Evolutionary conservation across 2,888 invertebrate genomes (phyloP).

Genomic region (Protodeltote pygarga): DNA sequence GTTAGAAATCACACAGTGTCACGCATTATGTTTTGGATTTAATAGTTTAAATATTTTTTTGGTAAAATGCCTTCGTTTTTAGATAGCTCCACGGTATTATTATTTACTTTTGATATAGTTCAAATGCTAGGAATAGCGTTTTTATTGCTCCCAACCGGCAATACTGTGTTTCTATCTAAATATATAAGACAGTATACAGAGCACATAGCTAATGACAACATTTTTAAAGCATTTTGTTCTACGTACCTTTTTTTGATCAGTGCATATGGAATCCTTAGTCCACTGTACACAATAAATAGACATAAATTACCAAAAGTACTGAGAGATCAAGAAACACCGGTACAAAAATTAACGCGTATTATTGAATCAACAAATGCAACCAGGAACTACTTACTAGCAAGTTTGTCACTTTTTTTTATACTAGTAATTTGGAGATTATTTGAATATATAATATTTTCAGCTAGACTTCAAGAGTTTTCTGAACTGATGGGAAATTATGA

Average conservation of each 20-base stretch:
- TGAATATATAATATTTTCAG: conserved; percentile 71
- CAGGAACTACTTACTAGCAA: conserved; percentile 70
- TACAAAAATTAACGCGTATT: conserved; percentile 58
- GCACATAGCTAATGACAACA: too few species aligned
- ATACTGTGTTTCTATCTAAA: conserved; percentile 60
- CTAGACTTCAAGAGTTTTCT: conserved; percentile 72
- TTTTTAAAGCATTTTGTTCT: too few species aligned
- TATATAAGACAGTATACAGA: conserved; percentile 47
- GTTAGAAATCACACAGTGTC: background rate
- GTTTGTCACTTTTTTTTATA: conserved; percentile 69
- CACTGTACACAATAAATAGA: conserved; percentile 57
- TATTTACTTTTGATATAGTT: conserved; percentile 54
- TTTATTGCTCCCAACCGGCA: conserved; percentile 60
- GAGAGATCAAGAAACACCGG: conserved; percentile 43
- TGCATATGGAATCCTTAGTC: conserved; percentile 61
- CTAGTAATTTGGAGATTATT: conserved; percentile 65
- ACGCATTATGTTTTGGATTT: conserved; percentile 8
- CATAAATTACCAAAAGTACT: conserved; percentile 39
- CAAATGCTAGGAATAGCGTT: conserved; percentile 68
- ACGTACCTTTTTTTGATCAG: conserved; percentile 53
- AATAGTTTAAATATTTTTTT: conserved; percentile 5
- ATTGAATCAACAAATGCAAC: conserved; percentile 65
- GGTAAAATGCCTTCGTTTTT: conserved; percentile 41
- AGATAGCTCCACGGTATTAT: conserved; percentile 48
- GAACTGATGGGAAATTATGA: conserved; percentile 70